These are phyloP conservation scores for Yponomeuta plumbellus DNA, from an alignment of 2,888 invertebrate species.

Conservation along the genomic window DNA sequence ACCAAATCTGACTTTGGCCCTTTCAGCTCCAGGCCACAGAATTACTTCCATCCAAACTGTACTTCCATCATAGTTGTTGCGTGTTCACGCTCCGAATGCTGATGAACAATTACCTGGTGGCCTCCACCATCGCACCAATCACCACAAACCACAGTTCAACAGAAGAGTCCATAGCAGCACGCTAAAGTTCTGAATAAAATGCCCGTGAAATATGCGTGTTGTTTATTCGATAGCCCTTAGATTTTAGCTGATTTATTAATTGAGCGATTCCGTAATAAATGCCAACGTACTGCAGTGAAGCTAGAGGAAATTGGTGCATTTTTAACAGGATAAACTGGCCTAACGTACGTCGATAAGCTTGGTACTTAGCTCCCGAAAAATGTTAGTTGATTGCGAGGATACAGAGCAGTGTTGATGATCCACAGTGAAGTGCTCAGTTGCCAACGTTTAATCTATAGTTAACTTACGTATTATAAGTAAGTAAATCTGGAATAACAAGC, in stretches of 20 bases:
- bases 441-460: neutral
- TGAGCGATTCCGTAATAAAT: neutral
- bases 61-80: slow-evolving; percentile 40
- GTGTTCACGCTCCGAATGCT: slow-evolving; percentile 41
- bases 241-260: slow-evolving; percentile 3
- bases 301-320: neutral
- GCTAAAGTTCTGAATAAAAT: slow-evolving; percentile 17
- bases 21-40: no score
- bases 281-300: neutral
- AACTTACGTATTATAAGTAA: neutral
- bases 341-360: neutral
- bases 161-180: neutral
- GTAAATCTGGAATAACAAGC: no score
- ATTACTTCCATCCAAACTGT: neutral
- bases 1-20: no score
- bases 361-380: neutral
- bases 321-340: neutral
- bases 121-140: neutral
- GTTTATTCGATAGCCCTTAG: slow-evolving; percentile 8
- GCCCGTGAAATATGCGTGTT: slow-evolving; percentile 8
- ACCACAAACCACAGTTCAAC: neutral
- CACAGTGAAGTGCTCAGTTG: neutral
- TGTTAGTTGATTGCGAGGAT: neutral
- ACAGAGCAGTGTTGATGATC: neutral
- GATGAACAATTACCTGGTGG: slow-evolving; percentile 31